phyloP scores from a whole-genome alignment of 1,140 invertebrate species.

The Periplaneta americana region DNA sequence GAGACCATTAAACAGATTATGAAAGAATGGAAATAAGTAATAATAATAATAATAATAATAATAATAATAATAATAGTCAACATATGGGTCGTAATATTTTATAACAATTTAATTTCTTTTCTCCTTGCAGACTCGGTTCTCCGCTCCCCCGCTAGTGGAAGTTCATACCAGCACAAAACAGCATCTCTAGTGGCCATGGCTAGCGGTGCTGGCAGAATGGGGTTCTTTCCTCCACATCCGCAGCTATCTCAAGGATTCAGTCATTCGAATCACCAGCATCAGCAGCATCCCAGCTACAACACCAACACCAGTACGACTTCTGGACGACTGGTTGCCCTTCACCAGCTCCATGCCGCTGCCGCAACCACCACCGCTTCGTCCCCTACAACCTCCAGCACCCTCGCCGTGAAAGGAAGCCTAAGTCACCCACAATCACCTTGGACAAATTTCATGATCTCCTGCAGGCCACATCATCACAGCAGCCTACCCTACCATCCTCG shows the following conservation, averaged over 20 bases:
- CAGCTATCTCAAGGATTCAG: slow-evolving; percentile 31
- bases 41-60: no score
- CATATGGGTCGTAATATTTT: no score
- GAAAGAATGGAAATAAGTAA: no score
- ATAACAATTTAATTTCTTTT: no score
- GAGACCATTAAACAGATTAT: no score
- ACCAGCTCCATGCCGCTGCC: slow-evolving; percentile 17
- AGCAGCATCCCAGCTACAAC: slow-evolving; percentile 32
- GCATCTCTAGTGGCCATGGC: slow-evolving; percentile 15
- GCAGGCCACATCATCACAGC: not conserved
- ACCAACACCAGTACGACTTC: slow-evolving; percentile 26
- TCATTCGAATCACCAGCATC: slow-evolving; percentile 29
- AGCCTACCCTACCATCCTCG: not conserved
- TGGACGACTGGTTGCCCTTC: slow-evolving; percentile 48
- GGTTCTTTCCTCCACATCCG: slow-evolving; percentile 40
- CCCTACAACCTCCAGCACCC: slow-evolving; percentile 40
- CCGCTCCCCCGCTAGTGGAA: slow-evolving; percentile 5
- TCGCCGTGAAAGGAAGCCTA: slow-evolving; percentile 26
- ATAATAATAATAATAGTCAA: no score
- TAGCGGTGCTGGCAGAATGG: slow-evolving; percentile 17
- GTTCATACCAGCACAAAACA: slow-evolving; percentile 9
- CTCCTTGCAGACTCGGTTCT: not conserved
- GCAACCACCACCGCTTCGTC: slow-evolving; percentile 36
- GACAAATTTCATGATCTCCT: slow-evolving; percentile 2
- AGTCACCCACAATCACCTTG: not conserved